Percentiles rank a stretch among this genome's conserved stretches.
Conservation (phyloP, 2,888 invertebrate species). For the Palloptera scutellata region DNA sequence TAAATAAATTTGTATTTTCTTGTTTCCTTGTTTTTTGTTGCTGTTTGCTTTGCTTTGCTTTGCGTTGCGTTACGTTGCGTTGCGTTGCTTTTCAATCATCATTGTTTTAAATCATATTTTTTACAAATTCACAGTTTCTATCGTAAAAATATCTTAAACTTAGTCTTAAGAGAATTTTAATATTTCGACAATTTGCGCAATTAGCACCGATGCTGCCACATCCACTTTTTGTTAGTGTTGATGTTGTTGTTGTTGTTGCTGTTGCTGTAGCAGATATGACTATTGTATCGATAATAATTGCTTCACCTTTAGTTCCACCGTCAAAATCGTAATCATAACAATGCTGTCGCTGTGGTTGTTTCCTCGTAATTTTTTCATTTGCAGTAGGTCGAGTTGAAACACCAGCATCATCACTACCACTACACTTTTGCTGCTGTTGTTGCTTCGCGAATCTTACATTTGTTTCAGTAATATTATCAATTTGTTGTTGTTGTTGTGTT, state of each 20-base stretch:
- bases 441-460: conserved; percentile 19
- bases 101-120: conserved; percentile 36
- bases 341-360: neutral
- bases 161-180: conserved; percentile 53
- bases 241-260: conserved; percentile 25
- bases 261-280: conserved; percentile 23
- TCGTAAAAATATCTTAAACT: conserved; percentile 56
- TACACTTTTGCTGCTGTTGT: conserved; percentile 24
- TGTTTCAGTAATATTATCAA: conserved; percentile 19
- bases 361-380: neutral
- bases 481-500: conserved; percentile 24
- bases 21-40: neutral
- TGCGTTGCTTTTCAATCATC: neutral
- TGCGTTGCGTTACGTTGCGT: neutral
- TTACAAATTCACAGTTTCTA: conserved; percentile 57
- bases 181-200: conserved; percentile 58
- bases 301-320: conserved; percentile 35
- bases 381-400: neutral
- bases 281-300: conserved; percentile 32
- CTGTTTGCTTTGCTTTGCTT: neutral
- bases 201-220: conserved; percentile 43
- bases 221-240: conserved; percentile 22
- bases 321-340: conserved; percentile 20
- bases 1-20: neutral
- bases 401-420: neutral